Percentiles rank a stretch among this genome's conserved stretches.
phyloP scores from a whole-genome alignment of 2,113 vertebrate species.

The Cyprinodon variegatus region DNA sequence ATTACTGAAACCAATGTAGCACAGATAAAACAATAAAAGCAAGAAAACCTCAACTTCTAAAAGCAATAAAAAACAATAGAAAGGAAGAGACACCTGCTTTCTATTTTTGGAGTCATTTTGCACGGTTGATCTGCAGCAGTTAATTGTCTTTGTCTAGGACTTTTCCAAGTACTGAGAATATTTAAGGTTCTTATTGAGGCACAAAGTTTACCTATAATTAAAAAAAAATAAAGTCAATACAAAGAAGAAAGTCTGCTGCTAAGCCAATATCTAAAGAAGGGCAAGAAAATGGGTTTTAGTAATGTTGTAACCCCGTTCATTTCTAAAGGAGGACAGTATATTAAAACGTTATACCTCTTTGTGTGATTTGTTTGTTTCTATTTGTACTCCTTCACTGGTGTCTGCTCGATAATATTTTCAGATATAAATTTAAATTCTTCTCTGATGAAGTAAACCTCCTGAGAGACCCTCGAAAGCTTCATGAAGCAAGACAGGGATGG shows the following conservation, averaged over 20 bases:
- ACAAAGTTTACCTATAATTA: no score
- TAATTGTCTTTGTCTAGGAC: neutral
- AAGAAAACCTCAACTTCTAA: neutral
- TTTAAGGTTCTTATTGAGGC: neutral
- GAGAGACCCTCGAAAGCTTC: no score
- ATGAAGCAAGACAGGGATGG: neutral
- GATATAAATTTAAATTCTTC: no score
- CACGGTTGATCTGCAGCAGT: neutral
- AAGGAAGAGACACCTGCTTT: neutral
- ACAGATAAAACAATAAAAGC: neutral
- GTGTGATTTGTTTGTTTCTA: neutral
- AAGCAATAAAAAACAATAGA: no score
- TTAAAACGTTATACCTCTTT: neutral
- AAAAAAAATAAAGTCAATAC: neutral
- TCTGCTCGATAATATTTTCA: no score
- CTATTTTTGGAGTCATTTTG: neutral
- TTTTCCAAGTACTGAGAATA: neutral
- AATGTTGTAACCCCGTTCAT: no score
- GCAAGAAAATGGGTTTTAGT: no score
- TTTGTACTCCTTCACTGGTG: no score
- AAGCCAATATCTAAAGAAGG: neutral
- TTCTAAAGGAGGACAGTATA: neutral
- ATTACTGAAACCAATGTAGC: neutral
- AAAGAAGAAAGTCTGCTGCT: neutral
- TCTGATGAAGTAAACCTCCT: no score